Percentiles rank a stretch among this genome's conserved stretches.
phyloP scores from a whole-genome alignment of 2,888 invertebrate species.

The Craniophora ligustri region DNA sequence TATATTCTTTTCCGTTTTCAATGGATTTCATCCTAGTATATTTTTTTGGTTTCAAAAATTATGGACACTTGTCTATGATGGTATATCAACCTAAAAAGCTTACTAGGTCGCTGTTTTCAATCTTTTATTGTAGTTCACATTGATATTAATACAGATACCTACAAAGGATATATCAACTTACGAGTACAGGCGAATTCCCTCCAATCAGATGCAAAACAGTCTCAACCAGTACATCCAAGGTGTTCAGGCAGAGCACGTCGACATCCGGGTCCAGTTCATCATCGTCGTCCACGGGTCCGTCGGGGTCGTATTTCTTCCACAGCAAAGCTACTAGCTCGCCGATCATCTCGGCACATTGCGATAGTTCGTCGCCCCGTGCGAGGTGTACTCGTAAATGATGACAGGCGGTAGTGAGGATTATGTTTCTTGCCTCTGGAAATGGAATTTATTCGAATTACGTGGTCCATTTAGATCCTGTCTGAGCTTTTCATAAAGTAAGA shows the following conservation, averaged over 20 bases:
- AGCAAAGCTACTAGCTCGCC: constrained; percentile 93
- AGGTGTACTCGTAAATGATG: constrained; percentile 95
- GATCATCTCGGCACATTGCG: constrained; percentile 95
- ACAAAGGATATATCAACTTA: too few relatives aligned
- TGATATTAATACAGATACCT: too few relatives aligned
- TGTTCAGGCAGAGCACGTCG: constrained; percentile 93
- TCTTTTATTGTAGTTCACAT: too few relatives aligned
- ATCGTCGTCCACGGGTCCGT: constrained; percentile 79
- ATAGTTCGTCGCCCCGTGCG: constrained; percentile 93
- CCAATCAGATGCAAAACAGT: constrained; percentile 95
- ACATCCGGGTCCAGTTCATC: constrained; percentile 91
- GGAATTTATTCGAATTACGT: too few relatives aligned
- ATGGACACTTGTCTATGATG: too few relatives aligned
- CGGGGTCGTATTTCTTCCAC: constrained; percentile 86
- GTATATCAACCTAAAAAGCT: too few relatives aligned
- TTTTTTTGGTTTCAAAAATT: too few relatives aligned
- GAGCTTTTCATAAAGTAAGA: too few relatives aligned
- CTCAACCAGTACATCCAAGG: constrained; percentile 95
- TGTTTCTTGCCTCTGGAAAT: constrained; percentile 93
- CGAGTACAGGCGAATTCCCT: constrained; percentile 91
- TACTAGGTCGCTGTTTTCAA: too few relatives aligned
- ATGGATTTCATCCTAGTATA: too few relatives aligned
- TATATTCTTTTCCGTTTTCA: too few relatives aligned
- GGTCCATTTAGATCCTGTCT: too few relatives aligned
- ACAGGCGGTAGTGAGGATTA: constrained; percentile 94